Conservation (phyloP, 2,113 vertebrate species). For the Dasypus novemcinctus region DNA sequence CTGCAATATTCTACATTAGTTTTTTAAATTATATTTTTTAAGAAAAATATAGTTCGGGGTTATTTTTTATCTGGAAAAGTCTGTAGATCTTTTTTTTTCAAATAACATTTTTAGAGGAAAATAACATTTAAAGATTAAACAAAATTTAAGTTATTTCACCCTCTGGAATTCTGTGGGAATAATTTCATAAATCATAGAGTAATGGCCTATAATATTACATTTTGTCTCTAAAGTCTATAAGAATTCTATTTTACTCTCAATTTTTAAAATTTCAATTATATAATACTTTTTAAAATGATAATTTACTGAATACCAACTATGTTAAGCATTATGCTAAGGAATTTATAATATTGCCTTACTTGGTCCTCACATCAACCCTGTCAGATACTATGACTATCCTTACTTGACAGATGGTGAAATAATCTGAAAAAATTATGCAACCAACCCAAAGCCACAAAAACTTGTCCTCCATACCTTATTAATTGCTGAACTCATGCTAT, state of each 20-base stretch:
- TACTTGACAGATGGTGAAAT: background rate
- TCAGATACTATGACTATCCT: background rate
- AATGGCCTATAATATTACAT: constrained; percentile 4
- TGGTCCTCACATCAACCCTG: background rate
- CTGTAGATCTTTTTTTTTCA: background rate
- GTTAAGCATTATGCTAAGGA: background rate
- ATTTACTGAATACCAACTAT: background rate
- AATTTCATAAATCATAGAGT: background rate
- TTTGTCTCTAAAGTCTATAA: background rate
- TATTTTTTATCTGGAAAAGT: background rate
- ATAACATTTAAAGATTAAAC: background rate
- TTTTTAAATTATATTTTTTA: background rate
- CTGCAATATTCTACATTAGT: background rate
- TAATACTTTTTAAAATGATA: background rate
- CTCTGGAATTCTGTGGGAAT: background rate
- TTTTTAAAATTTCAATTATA: constrained; percentile 19
- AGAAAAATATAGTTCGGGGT: background rate
- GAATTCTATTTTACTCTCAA: background rate
- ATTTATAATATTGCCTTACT: background rate
- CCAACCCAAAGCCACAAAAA: background rate
- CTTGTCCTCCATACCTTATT: background rate
- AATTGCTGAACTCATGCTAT: background rate
- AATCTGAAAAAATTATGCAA: background rate
- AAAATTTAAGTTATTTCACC: background rate
- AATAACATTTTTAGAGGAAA: background rate